Evolutionary conservation across 2,113 vertebrate genomes (phyloP).

Genomic region (Reinhardtius hippoglossoides): DNA sequence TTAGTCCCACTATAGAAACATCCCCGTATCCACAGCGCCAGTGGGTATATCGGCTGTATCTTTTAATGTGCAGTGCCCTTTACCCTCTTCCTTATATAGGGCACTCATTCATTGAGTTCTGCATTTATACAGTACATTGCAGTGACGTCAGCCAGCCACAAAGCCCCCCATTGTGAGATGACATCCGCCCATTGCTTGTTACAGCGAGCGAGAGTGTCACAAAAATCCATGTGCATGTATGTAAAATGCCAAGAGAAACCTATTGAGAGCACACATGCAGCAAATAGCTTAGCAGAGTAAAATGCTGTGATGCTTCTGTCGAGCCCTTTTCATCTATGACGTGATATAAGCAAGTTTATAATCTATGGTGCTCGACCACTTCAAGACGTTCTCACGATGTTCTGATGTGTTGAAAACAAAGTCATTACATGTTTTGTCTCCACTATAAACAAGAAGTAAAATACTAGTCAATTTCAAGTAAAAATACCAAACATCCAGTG

Average conservation of each 20-base stretch:
- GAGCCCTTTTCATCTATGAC: too few relatives aligned
- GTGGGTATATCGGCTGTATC: slow-evolving; percentile 29
- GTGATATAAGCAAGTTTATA: too few relatives aligned
- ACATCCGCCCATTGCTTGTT: slow-evolving; percentile 44
- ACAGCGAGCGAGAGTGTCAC: not conserved
- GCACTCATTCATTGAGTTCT: slow-evolving; percentile 45
- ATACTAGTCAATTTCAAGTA: too few relatives aligned
- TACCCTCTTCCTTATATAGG: slow-evolving; percentile 17
- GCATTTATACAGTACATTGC: slow-evolving; percentile 56
- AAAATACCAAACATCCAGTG: too few relatives aligned
- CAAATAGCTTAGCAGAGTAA: not conserved
- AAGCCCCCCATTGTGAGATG: slow-evolving; percentile 59
- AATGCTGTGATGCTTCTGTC: too few relatives aligned
- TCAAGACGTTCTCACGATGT: too few relatives aligned
- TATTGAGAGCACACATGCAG: not conserved
- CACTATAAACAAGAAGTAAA: too few relatives aligned
- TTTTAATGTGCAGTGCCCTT: slow-evolving; percentile 41
- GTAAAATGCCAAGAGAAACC: slow-evolving; percentile 5
- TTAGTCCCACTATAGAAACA: slow-evolving; percentile 1
- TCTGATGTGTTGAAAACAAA: too few relatives aligned
- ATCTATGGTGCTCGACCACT: too few relatives aligned
- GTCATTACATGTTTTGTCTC: too few relatives aligned
- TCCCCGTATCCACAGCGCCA: slow-evolving; percentile 5
- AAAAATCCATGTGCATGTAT: slow-evolving; percentile 16
- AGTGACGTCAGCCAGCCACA: slow-evolving; percentile 63